Evolutionary conservation across 2,113 vertebrate species (phyloP).

Genomic region (Misgurnus anguillicaudatus): DNA sequence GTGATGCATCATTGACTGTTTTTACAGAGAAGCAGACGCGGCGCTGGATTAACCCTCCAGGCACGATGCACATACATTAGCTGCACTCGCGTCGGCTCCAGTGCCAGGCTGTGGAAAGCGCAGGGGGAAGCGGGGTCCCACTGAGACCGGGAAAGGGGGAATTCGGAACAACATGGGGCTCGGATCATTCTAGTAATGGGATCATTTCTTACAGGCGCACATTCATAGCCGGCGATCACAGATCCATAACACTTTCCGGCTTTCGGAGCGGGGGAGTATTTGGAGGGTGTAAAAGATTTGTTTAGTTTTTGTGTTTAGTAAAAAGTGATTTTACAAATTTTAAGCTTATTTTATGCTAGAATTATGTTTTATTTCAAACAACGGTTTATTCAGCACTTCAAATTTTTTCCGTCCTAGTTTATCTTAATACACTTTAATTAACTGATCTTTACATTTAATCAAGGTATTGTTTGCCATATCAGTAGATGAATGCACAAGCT

Average conservation of each 20-base stretch:
- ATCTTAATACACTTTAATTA: no score
- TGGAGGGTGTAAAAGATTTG: neutral
- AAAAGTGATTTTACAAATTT: no score
- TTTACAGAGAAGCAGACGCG: conserved; percentile 50
- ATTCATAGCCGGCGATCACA: neutral
- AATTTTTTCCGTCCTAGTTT: no score
- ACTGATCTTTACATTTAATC: no score
- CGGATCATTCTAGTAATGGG: neutral
- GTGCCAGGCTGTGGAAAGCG: neutral
- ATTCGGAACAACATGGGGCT: conserved; percentile 33
- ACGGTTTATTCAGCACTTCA: no score
- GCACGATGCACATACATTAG: conserved; percentile 26
- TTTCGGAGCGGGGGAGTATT: neutral
- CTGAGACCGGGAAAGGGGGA: neutral
- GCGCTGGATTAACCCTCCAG: conserved; percentile 42
- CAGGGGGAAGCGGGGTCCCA: conserved; percentile 14
- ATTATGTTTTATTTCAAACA: no score
- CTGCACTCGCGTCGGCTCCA: neutral
- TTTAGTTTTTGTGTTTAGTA: no score
- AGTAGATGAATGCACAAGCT: no score
- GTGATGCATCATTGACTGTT: conserved; percentile 46
- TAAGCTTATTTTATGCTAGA: no score
- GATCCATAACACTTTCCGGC: conserved; percentile 21
- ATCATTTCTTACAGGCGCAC: conserved; percentile 41
- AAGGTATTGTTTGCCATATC: no score